Conservation (phyloP, 2,888 invertebrate species). For the Agrotis clavis region DNA sequence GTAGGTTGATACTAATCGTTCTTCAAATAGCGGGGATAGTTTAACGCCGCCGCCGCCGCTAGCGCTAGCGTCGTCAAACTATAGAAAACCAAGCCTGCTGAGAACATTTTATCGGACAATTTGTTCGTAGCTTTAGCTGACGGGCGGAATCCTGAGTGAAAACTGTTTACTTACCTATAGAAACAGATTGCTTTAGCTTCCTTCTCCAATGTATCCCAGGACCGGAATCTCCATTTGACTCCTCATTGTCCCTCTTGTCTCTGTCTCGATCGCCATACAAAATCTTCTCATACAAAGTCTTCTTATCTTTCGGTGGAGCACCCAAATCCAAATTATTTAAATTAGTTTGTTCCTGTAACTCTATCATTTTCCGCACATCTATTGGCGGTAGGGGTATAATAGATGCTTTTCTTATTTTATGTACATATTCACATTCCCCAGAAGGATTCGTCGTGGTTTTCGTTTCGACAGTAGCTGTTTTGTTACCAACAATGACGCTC, state of each 20-base stretch:
- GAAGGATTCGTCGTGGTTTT: slow-evolving; percentile 66
- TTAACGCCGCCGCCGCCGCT: too few species aligned
- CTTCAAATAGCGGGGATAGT: too few species aligned
- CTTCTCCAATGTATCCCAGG: slow-evolving; percentile 81
- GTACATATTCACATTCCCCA: slow-evolving; percentile 83
- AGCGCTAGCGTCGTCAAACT: too few species aligned
- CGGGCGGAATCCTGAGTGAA: too few species aligned
- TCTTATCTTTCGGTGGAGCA: slow-evolving; percentile 82
- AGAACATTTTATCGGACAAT: too few species aligned
- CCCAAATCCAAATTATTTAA: slow-evolving; percentile 75
- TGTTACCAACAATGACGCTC: slow-evolving; percentile 87
- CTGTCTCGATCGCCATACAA: slow-evolving; percentile 80
- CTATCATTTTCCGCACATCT: slow-evolving; percentile 82
- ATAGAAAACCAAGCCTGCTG: too few species aligned
- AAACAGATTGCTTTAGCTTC: slow-evolving; percentile 76
- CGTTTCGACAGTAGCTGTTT: slow-evolving; percentile 67
- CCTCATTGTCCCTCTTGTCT: slow-evolving; percentile 72
- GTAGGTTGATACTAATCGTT: too few species aligned
- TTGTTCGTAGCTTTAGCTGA: too few species aligned
- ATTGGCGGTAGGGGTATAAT: slow-evolving; percentile 84
- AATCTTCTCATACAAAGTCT: slow-evolving; percentile 87
- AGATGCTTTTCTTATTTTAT: slow-evolving; percentile 86
- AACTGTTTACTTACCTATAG: slow-evolving; percentile 55
- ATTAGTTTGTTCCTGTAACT: slow-evolving; percentile 75
- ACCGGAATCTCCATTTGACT: slow-evolving; percentile 66